A percentile compares a stretch with the other conserved stretches of the same genome.
Evolutionary conservation across 2,797 vertebrate species (phyloP).

Genomic region (Brachymystax lenok): DNA sequence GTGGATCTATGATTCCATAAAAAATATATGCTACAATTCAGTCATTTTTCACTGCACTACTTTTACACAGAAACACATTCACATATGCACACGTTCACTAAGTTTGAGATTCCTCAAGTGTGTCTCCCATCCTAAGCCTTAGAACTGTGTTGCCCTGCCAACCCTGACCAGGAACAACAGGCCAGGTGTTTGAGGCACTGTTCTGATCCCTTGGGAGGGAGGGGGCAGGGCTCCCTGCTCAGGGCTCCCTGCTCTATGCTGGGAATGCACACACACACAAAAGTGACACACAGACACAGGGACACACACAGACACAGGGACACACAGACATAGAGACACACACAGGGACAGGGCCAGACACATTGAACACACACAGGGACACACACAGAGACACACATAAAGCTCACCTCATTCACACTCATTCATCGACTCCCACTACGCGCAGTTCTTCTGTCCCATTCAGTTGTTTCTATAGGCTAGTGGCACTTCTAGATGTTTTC

Average conservation of each 20-base stretch:
- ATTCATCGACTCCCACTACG: neutral
- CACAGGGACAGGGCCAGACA: neutral
- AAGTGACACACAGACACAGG: neutral
- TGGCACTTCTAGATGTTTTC: neutral
- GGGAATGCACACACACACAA: slow-evolving; percentile 2
- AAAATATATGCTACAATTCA: neutral
- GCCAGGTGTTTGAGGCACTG: neutral
- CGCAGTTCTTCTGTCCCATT: neutral
- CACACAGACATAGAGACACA: neutral
- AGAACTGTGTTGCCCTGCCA: neutral
- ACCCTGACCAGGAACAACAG: neutral
- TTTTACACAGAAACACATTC: slow-evolving; percentile 3
- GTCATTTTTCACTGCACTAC: neutral
- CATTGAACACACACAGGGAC: neutral
- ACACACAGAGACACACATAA: neutral
- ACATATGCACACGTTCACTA: too few species aligned
- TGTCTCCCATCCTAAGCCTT: neutral
- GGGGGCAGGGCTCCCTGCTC: too few species aligned
- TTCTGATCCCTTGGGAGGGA: neutral
- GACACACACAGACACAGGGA: too few species aligned
- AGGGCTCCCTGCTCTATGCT: neutral
- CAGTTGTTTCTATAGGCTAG: neutral
- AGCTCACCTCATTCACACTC: neutral
- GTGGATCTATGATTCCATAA: neutral
- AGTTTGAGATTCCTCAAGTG: slow-evolving; percentile 1